Percentiles rank a stretch among this genome's conserved stretches.
Evolutionary conservation across 1,140 invertebrate genomes (phyloP).

Genomic region (Drosophila virilis): DNA sequence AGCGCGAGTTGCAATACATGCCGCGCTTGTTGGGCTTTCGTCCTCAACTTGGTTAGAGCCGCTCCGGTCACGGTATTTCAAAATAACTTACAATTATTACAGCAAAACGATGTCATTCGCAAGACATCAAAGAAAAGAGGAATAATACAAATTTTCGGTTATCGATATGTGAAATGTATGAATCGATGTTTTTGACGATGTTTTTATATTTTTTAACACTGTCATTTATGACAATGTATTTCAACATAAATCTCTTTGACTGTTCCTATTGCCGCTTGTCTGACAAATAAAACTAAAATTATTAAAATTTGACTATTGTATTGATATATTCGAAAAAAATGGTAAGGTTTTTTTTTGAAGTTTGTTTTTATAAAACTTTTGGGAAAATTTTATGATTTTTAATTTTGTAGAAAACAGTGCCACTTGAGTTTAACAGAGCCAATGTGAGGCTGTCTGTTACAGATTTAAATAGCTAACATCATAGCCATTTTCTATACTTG

Average conservation of each 20-base stretch:
- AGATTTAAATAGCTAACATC: not conserved
- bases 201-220: slow-evolving; percentile 22
- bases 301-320: not conserved
- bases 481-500: not conserved
- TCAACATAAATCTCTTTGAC: not conserved
- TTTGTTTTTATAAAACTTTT: not conserved
- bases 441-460: not conserved
- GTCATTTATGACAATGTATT: not conserved
- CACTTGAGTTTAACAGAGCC: slow-evolving; percentile 11
- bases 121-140: slow-evolving; percentile 56
- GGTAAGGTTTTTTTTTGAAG: no score
- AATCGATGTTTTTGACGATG: slow-evolving; percentile 22
- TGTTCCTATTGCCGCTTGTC: no score
- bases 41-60: not conserved
- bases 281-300: not conserved
- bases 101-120: slow-evolving; percentile 54
- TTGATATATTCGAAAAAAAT: no score
- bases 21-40: not conserved
- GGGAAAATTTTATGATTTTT: no score
- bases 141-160: slow-evolving; percentile 12
- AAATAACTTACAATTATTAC: slow-evolving; percentile 51
- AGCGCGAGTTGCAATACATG: not conserved
- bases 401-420: no score
- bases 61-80: slow-evolving; percentile 5
- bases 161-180: slow-evolving; percentile 27